These are phyloP conservation scores for Pseudoatta argentina DNA, from an alignment of 1,140 invertebrate species.

Conservation along the genomic window DNA sequence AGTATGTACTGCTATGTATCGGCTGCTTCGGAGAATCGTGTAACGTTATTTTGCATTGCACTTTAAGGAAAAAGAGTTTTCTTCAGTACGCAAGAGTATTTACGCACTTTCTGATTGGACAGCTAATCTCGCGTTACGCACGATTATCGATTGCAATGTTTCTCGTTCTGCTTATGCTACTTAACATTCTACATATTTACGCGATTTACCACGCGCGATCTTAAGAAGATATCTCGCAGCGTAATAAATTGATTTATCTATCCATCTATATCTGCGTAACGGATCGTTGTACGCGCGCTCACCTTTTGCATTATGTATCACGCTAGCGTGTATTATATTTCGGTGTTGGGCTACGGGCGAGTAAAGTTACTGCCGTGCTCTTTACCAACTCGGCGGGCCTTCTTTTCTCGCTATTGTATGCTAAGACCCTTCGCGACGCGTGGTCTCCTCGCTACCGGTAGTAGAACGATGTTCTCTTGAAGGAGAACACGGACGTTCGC, in stretches of 20 bases:
- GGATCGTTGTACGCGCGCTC: constrained; percentile 46
- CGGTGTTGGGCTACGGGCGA: constrained; percentile 44
- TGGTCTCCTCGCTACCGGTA: constrained; percentile 55
- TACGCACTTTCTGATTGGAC: constrained; percentile 14
- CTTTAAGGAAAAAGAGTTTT: background rate
- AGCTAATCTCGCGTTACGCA: constrained; percentile 34
- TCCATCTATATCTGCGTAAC: constrained; percentile 59
- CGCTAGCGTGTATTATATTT: constrained; percentile 58
- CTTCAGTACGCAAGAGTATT: background rate
- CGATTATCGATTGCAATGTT: constrained; percentile 49
- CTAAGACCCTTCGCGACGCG: constrained; percentile 63
- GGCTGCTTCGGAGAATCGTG: background rate
- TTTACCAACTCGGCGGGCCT: constrained; percentile 40
- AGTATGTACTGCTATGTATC: background rate
- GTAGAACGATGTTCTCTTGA: constrained; percentile 48
- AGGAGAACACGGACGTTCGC: constrained; percentile 44
- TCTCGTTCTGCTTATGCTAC: constrained; percentile 37
- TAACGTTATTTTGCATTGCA: background rate
- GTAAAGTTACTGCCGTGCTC: constrained; percentile 59
- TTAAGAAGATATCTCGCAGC: constrained; percentile 43
- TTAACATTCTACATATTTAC: constrained; percentile 59
- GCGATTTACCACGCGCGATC: constrained; percentile 41
- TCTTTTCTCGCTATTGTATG: constrained; percentile 64
- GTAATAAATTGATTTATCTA: constrained; percentile 64
- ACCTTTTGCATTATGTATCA: constrained; percentile 64